Base-by-base conservation (phyloP, 2,888 invertebrate species). In the Cheilosia impressa region DNA sequence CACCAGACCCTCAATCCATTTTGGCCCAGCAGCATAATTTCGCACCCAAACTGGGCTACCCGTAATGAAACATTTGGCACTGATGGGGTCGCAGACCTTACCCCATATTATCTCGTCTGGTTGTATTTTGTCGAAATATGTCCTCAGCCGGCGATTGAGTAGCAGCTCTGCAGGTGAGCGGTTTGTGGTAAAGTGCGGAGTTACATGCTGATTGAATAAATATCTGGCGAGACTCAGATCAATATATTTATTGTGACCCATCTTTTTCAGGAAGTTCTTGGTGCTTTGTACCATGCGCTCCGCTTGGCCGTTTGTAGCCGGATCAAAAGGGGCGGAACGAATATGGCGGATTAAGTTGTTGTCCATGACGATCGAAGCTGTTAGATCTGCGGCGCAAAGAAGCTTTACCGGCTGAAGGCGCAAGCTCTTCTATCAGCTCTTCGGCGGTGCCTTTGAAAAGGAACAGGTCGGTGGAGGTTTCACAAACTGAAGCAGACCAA, bases 331-430 rank as follows among this genome's bases (percentile, higher is more conserved):
- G n/a, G 83, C 79, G 47, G 41, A 77, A 9, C 79, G 63, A 19
- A 87, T 78, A 27, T 87, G 87, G 17, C 78, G 73, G n/a, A 82
- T 71, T 41, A 75, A 19, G 68, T 79, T 82, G 69, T 57, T 60
- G 43, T 76, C 62, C 58, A 76, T 22, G 45, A 72, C 76, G 10
- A 57, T 24, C n/a, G n/a, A n/a, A n/a, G n/a, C n/a, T n/a, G n/a
- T n/a, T n/a, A n/a, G n/a, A n/a, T n/a, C n/a, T n/a, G n/a, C n/a
- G n/a, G n/a, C n/a, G n/a, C n/a, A n/a, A n/a, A n/a, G n/a, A n/a
- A n/a, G n/a, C n/a, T n/a, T n/a, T n/a, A n/a, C n/a, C n/a, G n/a
- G n/a, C n/a, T n/a, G n/a, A n/a, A n/a, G n/a, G n/a, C n/a, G n/a
- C n/a, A n/a, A n/a, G n/a, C n/a, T n/a, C n/a, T n/a, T n/a, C n/a